Percentiles rank a stretch among this genome's conserved stretches.
Evolutionary conservation across 2,888 invertebrate species (phyloP).

Genomic region (Colostygia pectinataria): DNA sequence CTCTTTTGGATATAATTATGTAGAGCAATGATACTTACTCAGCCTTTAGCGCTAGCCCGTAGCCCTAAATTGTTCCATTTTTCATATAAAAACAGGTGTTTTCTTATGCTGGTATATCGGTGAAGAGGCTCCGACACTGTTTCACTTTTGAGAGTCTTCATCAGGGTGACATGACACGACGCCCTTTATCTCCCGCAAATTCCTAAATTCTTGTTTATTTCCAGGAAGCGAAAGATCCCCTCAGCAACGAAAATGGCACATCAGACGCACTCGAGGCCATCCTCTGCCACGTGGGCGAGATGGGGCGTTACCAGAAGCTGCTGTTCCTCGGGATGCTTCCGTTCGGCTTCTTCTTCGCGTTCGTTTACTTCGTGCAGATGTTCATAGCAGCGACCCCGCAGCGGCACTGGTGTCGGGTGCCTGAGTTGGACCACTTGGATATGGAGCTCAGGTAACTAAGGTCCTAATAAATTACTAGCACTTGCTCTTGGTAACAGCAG

Average conservation of each 20-base stretch:
- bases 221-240: conserved; percentile 50
- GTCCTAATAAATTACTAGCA: too few relatives aligned
- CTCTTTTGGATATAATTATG: too few relatives aligned
- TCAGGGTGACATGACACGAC: too few relatives aligned
- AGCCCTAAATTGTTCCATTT: too few relatives aligned
- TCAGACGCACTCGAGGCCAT: conserved; percentile 58
- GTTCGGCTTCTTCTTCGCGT: conserved; percentile 68
- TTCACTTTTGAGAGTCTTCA: too few relatives aligned
- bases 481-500: too few relatives aligned
- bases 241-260: conserved; percentile 32
- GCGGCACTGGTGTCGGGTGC: conserved; percentile 67
- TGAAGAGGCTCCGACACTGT: too few relatives aligned
- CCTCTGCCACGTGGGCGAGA: conserved; percentile 63
- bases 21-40: too few relatives aligned
- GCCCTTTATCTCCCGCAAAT: too few relatives aligned
- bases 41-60: too few relatives aligned
- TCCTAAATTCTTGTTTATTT: neutral
- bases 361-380: conserved; percentile 73
- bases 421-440: conserved; percentile 58
- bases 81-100: too few relatives aligned
- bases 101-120: too few relatives aligned
- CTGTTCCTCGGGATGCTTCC: conserved; percentile 67
- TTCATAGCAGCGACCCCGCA: conserved; percentile 69
- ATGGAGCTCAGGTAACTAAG: conserved; percentile 60
- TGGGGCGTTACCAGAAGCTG: conserved; percentile 68